These are phyloP conservation scores for Phataginus tetradactyla DNA, from an alignment of 2,797 vertebrate species.

Conservation along the genomic window DNA sequence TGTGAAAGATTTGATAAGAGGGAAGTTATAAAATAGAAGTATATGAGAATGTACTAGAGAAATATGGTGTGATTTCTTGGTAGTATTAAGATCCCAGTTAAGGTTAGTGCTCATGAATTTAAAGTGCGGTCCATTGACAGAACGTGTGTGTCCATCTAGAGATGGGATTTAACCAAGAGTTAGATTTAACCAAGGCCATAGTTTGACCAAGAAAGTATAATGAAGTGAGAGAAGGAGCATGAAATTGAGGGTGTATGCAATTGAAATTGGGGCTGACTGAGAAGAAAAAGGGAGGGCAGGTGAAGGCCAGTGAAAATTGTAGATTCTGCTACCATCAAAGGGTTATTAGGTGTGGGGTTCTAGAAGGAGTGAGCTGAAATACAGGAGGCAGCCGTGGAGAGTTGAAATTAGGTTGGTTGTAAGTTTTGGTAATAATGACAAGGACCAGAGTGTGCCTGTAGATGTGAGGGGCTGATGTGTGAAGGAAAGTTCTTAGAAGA, in stretches of 20 bases:
- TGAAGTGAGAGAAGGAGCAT: neutral
- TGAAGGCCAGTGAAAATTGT: neutral
- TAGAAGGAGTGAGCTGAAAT: neutral
- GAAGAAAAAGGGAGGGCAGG: neutral
- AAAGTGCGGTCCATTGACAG: neutral
- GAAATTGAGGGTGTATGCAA: neutral
- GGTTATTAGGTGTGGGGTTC: neutral
- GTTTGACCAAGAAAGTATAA: neutral
- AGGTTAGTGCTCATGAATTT: neutral
- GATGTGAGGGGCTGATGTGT: neutral
- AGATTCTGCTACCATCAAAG: neutral
- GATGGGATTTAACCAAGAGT: neutral
- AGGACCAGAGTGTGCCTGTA: neutral
- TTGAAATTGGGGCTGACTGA: neutral
- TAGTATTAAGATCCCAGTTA: neutral
- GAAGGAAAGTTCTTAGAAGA: conserved; percentile 5
- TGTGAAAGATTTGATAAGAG: neutral
- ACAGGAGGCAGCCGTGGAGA: neutral
- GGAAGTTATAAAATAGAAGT: neutral
- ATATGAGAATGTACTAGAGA: neutral
- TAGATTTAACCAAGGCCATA: neutral
- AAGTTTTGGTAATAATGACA: neutral
- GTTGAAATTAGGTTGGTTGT: neutral
- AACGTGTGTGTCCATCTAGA: neutral
- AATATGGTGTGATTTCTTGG: neutral